Percentiles rank a stretch among this genome's conserved stretches.
phyloP scores from a whole-genome alignment of 2,888 invertebrate species.

The Clanis bilineata region DNA sequence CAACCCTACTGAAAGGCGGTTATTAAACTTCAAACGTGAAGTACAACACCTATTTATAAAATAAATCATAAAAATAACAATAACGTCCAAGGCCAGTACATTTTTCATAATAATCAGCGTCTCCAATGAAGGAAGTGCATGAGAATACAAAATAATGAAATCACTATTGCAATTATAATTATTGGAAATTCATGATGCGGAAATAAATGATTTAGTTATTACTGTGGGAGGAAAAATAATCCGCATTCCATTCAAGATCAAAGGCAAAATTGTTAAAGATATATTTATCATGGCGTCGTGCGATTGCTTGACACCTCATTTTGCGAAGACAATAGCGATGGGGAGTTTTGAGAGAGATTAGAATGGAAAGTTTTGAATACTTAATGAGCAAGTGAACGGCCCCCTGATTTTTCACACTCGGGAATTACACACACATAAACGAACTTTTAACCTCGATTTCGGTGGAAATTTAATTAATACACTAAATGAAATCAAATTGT shows the following conservation, averaged over 20 bases:
- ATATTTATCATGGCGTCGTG: no score
- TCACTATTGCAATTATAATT: constrained; percentile 8
- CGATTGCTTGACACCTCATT: no score
- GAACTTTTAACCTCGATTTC: no score
- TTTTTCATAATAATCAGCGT: neutral
- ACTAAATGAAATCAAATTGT: no score
- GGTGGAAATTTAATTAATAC: no score
- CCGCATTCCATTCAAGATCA: neutral
- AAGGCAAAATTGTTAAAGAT: neutral
- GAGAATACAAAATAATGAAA: constrained; percentile 1
- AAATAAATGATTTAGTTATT: neutral
- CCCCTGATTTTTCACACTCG: no score
- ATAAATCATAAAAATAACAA: neutral
- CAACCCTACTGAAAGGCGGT: neutral
- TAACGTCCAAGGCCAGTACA: constrained; percentile 1
- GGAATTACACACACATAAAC: no score
- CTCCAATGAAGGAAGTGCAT: constrained; percentile 7
- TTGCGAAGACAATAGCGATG: no score
- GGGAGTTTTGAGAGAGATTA: no score
- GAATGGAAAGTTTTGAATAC: no score
- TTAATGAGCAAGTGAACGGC: no score
- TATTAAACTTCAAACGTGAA: neutral
- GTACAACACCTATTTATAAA: neutral
- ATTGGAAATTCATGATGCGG: constrained; percentile 16
- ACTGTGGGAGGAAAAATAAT: neutral